These are phyloP conservation scores for Molanna angustata DNA, from an alignment of 2,888 invertebrate species.

Conservation along the genomic window DNA sequence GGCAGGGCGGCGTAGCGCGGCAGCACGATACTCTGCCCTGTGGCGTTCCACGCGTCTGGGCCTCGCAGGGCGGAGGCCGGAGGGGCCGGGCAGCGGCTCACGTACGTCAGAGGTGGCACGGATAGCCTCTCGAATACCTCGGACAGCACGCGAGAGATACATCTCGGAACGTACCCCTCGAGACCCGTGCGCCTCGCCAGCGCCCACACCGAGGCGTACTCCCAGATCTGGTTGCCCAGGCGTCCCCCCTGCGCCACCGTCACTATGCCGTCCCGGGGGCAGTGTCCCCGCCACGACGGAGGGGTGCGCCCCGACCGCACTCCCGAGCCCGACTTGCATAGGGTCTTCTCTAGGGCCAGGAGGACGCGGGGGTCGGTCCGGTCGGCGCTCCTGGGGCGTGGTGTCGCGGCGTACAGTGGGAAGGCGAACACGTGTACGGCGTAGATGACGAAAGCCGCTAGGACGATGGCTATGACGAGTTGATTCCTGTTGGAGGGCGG, in stretches of 20 bases:
- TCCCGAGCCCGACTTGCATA: constrained; percentile 51
- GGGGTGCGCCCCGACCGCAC: constrained; percentile 42
- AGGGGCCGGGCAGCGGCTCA: constrained; percentile 52
- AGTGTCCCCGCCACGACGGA: constrained; percentile 40
- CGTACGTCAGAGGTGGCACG: constrained; percentile 55
- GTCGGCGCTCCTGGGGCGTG: constrained; percentile 40
- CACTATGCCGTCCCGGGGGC: constrained; percentile 48
- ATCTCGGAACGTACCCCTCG: constrained; percentile 49
- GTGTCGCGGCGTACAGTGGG: constrained; percentile 52
- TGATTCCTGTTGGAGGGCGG: constrained; percentile 57
- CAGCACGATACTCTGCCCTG: constrained; percentile 56
- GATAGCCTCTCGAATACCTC: constrained; percentile 55
- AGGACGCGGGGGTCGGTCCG: constrained; percentile 44
- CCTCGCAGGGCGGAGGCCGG: constrained; percentile 49
- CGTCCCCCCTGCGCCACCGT: constrained; percentile 47
- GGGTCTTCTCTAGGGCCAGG: constrained; percentile 53
- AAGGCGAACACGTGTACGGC: constrained; percentile 60
- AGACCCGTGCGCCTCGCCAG: constrained; percentile 47
- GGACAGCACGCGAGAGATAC: constrained; percentile 52
- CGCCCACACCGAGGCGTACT: constrained; percentile 52
- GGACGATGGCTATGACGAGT: constrained; percentile 56
- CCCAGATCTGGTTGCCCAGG: constrained; percentile 52
- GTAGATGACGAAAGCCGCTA: constrained; percentile 57
- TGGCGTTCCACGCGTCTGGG: constrained; percentile 54
- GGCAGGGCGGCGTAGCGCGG: constrained; percentile 54